Percentiles rank a stretch among this genome's conserved stretches.
Evolutionary conservation across 1,140 invertebrate genomes (phyloP).

Genomic region (Drosophila kikkawai): DNA sequence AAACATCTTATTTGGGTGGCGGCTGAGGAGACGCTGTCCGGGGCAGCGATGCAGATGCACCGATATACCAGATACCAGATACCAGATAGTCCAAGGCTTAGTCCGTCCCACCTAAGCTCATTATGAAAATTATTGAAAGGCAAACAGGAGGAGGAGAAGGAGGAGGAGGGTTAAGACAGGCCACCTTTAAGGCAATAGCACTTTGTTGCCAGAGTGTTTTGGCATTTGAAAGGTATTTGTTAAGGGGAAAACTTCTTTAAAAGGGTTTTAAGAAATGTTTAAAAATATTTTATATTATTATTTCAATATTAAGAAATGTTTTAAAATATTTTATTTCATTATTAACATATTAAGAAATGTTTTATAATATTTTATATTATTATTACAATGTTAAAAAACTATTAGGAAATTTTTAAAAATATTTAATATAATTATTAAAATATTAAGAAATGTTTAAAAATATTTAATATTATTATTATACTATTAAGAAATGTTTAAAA

Average conservation of each 20-base stretch:
- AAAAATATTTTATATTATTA: too few relatives aligned
- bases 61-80: slow-evolving; percentile 14
- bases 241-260: slow-evolving; percentile 2
- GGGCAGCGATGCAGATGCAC: slow-evolving; percentile 27
- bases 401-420: too few relatives aligned
- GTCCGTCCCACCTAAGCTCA: slow-evolving; percentile 28
- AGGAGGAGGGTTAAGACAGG: not conserved
- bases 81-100: slow-evolving; percentile 4
- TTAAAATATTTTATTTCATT: too few relatives aligned
- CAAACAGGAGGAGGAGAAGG: not conserved
- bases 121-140: slow-evolving; percentile 51
- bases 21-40: not conserved
- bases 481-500: too few relatives aligned
- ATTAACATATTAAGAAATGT: too few relatives aligned
- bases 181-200: not conserved
- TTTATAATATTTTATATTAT: too few relatives aligned
- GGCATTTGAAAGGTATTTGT: too few relatives aligned
- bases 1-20: slow-evolving; percentile 40
- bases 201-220: slow-evolving; percentile 21
- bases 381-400: too few relatives aligned
- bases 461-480: too few relatives aligned
- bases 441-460: too few relatives aligned
- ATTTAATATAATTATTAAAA: not conserved
- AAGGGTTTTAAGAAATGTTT: not conserved
- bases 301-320: too few relatives aligned